Conservation (phyloP, 2,888 invertebrate genomes). For the Schizaphis graminum region DNA sequence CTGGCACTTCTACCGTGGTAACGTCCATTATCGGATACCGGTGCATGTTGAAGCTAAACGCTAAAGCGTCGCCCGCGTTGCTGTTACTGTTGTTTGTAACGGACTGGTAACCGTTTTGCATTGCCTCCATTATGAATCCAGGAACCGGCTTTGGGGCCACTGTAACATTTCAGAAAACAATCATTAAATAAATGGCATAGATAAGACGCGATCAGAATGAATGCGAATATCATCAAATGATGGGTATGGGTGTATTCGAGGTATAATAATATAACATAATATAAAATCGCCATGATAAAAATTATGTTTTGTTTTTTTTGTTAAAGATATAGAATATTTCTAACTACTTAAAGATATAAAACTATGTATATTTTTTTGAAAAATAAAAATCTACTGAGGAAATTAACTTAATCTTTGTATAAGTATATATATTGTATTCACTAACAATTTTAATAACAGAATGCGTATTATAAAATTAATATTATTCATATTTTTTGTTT, state of each 20-base stretch:
- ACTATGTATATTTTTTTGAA: not conserved
- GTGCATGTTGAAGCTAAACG: constrained; percentile 26
- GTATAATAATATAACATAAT: not conserved
- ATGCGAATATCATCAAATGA: not conserved
- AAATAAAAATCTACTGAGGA: not conserved
- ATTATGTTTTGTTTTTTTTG: not conserved
- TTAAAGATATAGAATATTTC: not conserved
- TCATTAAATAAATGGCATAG: not conserved
- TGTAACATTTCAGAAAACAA: constrained; percentile 68
- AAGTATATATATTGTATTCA: not conserved
- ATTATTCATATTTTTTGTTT: not conserved
- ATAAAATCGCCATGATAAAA: not conserved
- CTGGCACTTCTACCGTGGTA: constrained; percentile 49
- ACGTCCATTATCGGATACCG: constrained; percentile 64
- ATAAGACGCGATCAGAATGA: not conserved
- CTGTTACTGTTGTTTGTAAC: not conserved
- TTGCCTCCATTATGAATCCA: constrained; percentile 70
- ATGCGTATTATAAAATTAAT: not conserved
- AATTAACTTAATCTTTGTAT: not conserved
- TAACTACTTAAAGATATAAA: no score
- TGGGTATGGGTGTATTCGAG: not conserved
- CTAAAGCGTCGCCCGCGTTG: not conserved
- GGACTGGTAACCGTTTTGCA: not conserved
- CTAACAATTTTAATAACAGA: not conserved
- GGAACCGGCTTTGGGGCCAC: constrained; percentile 72